phyloP scores from a whole-genome alignment of 1,140 invertebrate species.

The Zeugodacus cucurbitae region DNA sequence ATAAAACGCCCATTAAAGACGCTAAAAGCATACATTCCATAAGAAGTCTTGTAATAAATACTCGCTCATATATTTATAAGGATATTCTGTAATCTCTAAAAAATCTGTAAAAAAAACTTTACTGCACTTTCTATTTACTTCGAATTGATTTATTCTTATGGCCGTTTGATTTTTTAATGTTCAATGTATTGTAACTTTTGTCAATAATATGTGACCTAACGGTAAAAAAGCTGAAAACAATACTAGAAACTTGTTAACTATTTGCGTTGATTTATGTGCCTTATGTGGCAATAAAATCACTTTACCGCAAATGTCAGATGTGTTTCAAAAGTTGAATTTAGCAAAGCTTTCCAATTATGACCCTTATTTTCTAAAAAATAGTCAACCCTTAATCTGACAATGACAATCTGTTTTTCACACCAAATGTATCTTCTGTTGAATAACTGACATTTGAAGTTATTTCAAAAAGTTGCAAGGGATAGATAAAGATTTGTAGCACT shows the following conservation, averaged over 20 bases:
- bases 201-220: background rate
- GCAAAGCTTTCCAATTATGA: too few relatives aligned
- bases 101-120: background rate
- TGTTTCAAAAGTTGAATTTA: background rate
- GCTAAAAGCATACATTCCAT: background rate
- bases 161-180: background rate
- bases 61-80: background rate
- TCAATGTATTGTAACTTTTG: background rate
- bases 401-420: too few relatives aligned
- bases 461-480: too few relatives aligned
- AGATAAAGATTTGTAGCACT: too few relatives aligned
- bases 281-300: background rate
- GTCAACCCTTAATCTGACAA: too few relatives aligned
- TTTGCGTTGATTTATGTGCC: too few relatives aligned
- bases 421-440: too few relatives aligned
- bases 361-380: too few relatives aligned
- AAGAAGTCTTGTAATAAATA: background rate
- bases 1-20: background rate
- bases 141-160: background rate
- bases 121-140: background rate
- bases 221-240: background rate
- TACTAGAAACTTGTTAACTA: background rate
- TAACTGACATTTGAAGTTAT: too few relatives aligned
- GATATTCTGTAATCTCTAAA: background rate
- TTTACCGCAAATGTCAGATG: background rate